Percentiles rank a stretch among this genome's conserved stretches.
These are phyloP conservation scores for Limulus polyphemus DNA, from an alignment of 2,888 invertebrate species.

Conservation along the genomic window DNA sequence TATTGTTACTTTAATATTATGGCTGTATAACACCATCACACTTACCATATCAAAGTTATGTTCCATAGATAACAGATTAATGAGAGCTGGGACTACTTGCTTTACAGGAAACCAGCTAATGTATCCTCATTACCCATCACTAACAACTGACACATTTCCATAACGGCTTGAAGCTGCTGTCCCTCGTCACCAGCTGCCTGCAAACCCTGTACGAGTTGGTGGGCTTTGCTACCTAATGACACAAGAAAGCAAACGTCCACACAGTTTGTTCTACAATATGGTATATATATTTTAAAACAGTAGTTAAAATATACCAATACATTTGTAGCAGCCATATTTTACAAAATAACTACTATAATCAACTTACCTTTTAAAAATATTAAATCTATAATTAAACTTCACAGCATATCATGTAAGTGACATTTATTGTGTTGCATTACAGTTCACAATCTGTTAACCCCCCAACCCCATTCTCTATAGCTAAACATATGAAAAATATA, in stretches of 20 bases:
- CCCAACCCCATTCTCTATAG: no score
- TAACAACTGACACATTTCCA: constrained; percentile 95
- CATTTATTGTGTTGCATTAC: no score
- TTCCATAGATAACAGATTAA: constrained; percentile 82
- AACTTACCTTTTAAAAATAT: no score
- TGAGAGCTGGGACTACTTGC: constrained; percentile 90
- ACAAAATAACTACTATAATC: no score
- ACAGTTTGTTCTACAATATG: neutral
- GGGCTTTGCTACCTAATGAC: constrained; percentile 59
- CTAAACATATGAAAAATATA: no score
- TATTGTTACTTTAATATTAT: neutral
- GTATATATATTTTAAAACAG: no score
- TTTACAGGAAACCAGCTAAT: constrained; percentile 94
- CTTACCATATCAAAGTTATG: constrained; percentile 94
- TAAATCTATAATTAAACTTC: no score
- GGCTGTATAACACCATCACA: constrained; percentile 7
- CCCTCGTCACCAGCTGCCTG: constrained; percentile 90
- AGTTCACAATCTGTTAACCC: no score
- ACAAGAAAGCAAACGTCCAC: no score
- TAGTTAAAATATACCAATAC: no score
- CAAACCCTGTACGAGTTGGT: constrained; percentile 77
- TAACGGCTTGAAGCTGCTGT: constrained; percentile 88
- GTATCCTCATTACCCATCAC: constrained; percentile 99
- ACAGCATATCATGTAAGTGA: no score
- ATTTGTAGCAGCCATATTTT: no score